Conservation (phyloP, 1,140 invertebrate species). For the Chironomus tepperi region DNA sequence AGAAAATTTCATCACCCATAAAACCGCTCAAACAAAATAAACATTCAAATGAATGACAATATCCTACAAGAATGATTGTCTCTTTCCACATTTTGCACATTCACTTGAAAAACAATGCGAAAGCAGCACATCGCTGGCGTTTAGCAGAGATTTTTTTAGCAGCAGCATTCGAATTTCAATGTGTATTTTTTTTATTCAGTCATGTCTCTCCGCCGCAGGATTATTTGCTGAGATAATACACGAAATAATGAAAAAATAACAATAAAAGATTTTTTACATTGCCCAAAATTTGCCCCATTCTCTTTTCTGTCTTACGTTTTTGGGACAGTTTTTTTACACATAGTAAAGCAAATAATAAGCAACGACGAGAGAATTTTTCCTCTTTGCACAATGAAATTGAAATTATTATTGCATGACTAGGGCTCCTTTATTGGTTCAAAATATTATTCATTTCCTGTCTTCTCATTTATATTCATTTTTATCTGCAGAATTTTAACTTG, state of each 20-base stretch:
- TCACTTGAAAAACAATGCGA: no score
- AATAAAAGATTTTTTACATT: constrained; percentile 4
- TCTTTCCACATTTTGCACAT: no score
- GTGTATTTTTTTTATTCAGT: not conserved
- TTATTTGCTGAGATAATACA: constrained; percentile 15
- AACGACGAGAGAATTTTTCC: not conserved
- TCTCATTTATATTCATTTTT: constrained; percentile 15
- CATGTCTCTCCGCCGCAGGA: not conserved
- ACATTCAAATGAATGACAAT: no score
- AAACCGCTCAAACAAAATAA: no score
- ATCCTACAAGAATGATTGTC: no score
- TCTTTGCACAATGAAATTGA: not conserved
- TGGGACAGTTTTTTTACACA: not conserved
- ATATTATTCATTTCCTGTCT: constrained; percentile 21
- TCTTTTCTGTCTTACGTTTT: not conserved
- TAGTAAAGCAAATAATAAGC: not conserved
- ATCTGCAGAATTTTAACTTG: not conserved
- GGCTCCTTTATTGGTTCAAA: not conserved
- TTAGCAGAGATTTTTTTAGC: no score
- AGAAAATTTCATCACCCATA: no score
- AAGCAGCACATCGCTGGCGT: no score
- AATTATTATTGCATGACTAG: not conserved
- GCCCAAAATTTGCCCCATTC: not conserved
- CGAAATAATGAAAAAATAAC: constrained; percentile 22
- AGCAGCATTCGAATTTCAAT: no score